A percentile compares a stretch with the other conserved stretches of the same genome.
phyloP scores from a whole-genome alignment of 64 coral and sea anemone genomes.

The Montipora sp. region DNA sequence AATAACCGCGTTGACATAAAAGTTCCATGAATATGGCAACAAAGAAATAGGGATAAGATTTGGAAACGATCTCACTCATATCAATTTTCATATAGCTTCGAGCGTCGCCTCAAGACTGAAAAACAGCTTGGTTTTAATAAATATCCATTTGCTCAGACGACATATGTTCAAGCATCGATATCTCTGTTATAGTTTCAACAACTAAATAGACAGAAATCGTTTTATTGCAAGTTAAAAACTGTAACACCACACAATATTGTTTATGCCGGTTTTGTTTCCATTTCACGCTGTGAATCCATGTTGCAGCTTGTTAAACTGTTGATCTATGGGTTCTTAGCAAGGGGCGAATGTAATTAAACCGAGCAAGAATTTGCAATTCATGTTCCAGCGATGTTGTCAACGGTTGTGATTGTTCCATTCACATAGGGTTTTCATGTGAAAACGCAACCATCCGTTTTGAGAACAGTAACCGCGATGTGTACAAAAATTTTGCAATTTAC shows the following conservation, averaged over 20 bases:
- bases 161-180: not conserved
- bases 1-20: not conserved
- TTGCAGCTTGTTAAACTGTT: slow-evolving; percentile 29
- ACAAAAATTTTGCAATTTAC: not conserved
- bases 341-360: slow-evolving; percentile 18
- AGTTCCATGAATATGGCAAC: slow-evolving; percentile 45
- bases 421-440: not conserved
- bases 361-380: slow-evolving; percentile 49
- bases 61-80: not conserved
- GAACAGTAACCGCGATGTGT: not conserved
- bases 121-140: slow-evolving; percentile 8
- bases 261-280: not conserved
- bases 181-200: not conserved
- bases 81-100: not conserved
- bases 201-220: slow-evolving; percentile 8
- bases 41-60: not conserved
- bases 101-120: not conserved
- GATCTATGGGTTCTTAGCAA: not conserved
- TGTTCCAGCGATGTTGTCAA: slow-evolving; percentile 33
- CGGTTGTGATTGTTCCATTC: slow-evolving; percentile 22
- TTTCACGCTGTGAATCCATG: slow-evolving; percentile 10
- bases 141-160: not conserved
- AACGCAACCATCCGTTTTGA: slow-evolving; percentile 4
- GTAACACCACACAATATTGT: not conserved
- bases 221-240: slow-evolving; percentile 11